Evolutionary conservation across 2,113 vertebrate genomes (phyloP).

Genomic region (Tricholaema leucomelas): DNA sequence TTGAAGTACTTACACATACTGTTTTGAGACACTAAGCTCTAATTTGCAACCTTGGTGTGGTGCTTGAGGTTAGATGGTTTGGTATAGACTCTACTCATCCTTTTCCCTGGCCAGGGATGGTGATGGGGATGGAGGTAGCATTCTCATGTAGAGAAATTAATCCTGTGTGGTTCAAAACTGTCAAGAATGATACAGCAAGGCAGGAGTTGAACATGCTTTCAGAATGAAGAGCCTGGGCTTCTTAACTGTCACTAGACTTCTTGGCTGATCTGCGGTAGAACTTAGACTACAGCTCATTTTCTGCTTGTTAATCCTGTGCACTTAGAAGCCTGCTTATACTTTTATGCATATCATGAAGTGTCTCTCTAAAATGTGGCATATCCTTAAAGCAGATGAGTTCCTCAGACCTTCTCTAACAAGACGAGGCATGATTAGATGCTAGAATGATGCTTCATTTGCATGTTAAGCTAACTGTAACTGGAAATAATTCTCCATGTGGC

Average conservation of each 20-base stretch:
- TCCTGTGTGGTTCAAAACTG: not conserved
- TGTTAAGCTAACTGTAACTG: not conserved
- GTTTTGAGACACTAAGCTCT: not conserved
- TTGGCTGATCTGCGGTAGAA: not conserved
- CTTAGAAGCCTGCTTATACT: not conserved
- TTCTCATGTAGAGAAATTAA: not conserved
- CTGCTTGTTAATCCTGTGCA: not conserved
- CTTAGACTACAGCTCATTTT: not conserved
- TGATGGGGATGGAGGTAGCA: not conserved
- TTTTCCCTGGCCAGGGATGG: not conserved
- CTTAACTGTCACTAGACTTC: not conserved
- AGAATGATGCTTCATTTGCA: not conserved
- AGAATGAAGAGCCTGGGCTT: not conserved
- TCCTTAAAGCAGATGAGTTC: not conserved
- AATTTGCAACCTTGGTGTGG: not conserved
- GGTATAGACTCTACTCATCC: not conserved
- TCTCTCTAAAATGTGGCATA: not conserved
- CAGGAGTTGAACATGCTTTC: not conserved
- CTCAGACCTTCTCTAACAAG: not conserved
- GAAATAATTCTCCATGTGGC: constrained; percentile 4
- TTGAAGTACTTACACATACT: not conserved
- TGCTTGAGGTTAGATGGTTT: not conserved
- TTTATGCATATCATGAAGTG: not conserved
- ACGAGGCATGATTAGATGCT: not conserved
- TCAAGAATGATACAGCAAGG: not conserved